A percentile compares a stretch with the other conserved stretches of the same genome.
Conservation (phyloP, 2,888 invertebrate species). For the Cactoblastis cactorum region DNA sequence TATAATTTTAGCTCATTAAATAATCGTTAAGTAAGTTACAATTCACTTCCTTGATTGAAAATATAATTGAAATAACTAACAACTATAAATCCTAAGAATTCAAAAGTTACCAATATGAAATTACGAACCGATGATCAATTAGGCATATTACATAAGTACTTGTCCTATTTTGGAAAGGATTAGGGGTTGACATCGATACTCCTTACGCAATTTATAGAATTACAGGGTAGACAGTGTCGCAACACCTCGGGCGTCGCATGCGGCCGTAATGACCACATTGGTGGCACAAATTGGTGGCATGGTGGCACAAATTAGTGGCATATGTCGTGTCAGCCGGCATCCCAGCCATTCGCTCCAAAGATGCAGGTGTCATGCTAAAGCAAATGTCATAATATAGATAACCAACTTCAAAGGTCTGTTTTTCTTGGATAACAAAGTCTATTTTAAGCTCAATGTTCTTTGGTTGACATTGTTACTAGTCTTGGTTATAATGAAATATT, state of each 20-base stretch:
- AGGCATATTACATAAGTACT: constrained; percentile 22
- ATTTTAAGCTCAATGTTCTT: background rate
- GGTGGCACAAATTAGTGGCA: constrained; percentile 73
- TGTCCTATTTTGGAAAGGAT: constrained; percentile 35
- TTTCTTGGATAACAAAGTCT: background rate
- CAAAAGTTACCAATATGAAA: too few relatives aligned
- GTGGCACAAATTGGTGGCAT: constrained; percentile 67
- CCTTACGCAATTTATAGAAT: constrained; percentile 67
- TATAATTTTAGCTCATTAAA: too few relatives aligned
- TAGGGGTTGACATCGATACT: constrained; percentile 33
- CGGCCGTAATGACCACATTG: constrained; percentile 64
- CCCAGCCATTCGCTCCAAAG: constrained; percentile 43
- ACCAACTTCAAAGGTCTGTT: constrained; percentile 20
- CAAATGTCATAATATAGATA: constrained; percentile 53
- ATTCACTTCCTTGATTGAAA: too few relatives aligned
- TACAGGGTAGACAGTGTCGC: constrained; percentile 51
- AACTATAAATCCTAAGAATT: too few relatives aligned
- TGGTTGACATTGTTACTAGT: background rate
- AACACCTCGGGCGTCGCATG: constrained; percentile 69
- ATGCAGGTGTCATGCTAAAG: constrained; percentile 53
- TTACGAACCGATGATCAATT: too few relatives aligned
- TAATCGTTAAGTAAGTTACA: too few relatives aligned
- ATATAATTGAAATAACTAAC: too few relatives aligned
- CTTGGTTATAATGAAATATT: too few relatives aligned
- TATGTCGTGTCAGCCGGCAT: constrained; percentile 75